Evolutionary conservation across 2,888 invertebrate genomes (phyloP).

Genomic region (Halictus ligatus): DNA sequence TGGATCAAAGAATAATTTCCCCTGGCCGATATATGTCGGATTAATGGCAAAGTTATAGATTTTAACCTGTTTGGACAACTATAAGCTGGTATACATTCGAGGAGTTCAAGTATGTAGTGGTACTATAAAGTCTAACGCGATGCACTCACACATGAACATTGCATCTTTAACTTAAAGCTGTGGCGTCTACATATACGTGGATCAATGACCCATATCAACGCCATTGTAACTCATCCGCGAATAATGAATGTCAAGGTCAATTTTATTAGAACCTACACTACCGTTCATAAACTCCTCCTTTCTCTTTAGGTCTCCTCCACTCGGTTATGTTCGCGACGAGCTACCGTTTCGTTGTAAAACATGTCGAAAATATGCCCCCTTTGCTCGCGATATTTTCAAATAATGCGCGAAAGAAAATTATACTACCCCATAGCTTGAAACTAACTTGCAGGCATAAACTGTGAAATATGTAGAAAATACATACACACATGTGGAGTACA

Average conservation of each 20-base stretch:
- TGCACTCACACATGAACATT: background rate
- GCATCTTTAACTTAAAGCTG: background rate
- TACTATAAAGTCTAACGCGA: background rate
- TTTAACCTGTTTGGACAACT: no score
- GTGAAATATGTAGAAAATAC: no score
- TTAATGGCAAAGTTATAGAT: no score
- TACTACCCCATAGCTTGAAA: no score
- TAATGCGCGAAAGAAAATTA: background rate
- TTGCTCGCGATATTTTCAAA: background rate
- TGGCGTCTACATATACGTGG: background rate
- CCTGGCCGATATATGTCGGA: no score
- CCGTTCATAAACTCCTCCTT: background rate
- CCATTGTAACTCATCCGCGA: conserved; percentile 1
- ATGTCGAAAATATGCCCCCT: background rate
- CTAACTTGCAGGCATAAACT: no score
- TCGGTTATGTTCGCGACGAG: background rate
- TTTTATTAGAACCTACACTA: conserved; percentile 6
- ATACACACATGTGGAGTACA: no score
- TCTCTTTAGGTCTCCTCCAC: background rate
- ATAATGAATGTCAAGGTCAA: conserved; percentile 9
- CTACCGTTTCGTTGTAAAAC: background rate
- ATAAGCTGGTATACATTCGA: no score
- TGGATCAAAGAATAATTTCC: no score
- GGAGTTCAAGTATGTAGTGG: background rate
- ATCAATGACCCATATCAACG: conserved; percentile 7